Evolutionary conservation across 2,797 vertebrate species (phyloP), one percentile per base, ranked within the genome.

Genomic region (Notamacropus eugenii): DNA sequence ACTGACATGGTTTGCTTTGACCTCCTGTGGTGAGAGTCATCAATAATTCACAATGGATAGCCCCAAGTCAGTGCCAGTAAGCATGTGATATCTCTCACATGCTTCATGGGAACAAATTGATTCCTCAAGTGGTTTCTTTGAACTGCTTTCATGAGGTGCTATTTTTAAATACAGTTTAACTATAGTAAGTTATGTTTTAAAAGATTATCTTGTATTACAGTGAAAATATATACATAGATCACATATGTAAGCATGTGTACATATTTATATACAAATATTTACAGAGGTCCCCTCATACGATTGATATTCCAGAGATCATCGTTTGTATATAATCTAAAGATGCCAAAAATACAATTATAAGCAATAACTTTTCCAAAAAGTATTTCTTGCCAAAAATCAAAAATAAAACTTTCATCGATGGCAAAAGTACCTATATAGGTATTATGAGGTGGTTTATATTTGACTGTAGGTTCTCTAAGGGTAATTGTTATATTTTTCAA

Each of bases 171-270:
- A 93, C 8, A 93, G 59, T 22, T 90, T 95, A 52, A 94, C 52
- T 95, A 95, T 93, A 95, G 93, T 52, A 29, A 82, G 93, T 95
- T 95, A 93, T 3, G 91, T 97, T 95, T 95, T 92, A 96, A 97
- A 95, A 94, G 91, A 95, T 92, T 95, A 95, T 29, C 93, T 94
- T 95, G 46, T 90, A 91, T 91, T 56, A 94, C 94, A 91, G 22
- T 90, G 95, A 94, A 91, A 90, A 96, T 96, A 92, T 55, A 91
- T 95, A 67, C 95, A 54, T 94, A 92, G 92, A 16, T 54, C 95
- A 59, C 59, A 82, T 93, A 96, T 96, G 87, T 95, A 91, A 56
- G 4, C 40, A 40, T 74, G 67, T 40, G n/a, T 74, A 24, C 40
- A 74, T 40, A 9, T n/a, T 74, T 55, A 92, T 95, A 54, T 90